A percentile compares a stretch with the other conserved stretches of the same genome.
Evolutionary conservation across 2,797 vertebrate genomes (phyloP).

Genomic region (Peromyscus eremicus): DNA sequence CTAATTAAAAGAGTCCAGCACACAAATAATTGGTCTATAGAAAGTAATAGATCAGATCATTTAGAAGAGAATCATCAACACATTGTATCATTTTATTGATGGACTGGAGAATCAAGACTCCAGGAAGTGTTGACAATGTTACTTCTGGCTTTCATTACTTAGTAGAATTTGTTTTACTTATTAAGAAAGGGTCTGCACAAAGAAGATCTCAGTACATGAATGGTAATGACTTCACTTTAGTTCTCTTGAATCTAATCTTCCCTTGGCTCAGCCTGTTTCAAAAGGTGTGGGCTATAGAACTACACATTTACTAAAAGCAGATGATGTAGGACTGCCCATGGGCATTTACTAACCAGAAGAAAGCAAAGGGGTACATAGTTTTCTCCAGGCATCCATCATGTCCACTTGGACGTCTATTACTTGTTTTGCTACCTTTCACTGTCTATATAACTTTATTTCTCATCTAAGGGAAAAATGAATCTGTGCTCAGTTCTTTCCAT

Average conservation of each 20-base stretch:
- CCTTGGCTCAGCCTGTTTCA: neutral
- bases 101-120: neutral
- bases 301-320: neutral
- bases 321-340: neutral
- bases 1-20: neutral
- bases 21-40: neutral
- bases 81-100: neutral
- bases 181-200: neutral
- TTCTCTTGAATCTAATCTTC: neutral
- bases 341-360: neutral
- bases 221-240: neutral
- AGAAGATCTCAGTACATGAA: too few species aligned
- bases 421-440: neutral
- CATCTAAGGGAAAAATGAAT: neutral
- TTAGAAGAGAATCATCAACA: neutral
- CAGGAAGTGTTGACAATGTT: neutral
- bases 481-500: neutral
- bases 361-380: neutral
- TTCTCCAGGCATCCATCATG: neutral
- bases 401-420: neutral
- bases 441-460: neutral
- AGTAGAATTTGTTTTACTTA: neutral
- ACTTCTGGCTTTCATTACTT: neutral
- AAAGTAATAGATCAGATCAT: neutral
- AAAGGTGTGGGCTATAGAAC: neutral